phyloP scores from a whole-genome alignment of 2,888 invertebrate species.

The Pteria penguin region DNA sequence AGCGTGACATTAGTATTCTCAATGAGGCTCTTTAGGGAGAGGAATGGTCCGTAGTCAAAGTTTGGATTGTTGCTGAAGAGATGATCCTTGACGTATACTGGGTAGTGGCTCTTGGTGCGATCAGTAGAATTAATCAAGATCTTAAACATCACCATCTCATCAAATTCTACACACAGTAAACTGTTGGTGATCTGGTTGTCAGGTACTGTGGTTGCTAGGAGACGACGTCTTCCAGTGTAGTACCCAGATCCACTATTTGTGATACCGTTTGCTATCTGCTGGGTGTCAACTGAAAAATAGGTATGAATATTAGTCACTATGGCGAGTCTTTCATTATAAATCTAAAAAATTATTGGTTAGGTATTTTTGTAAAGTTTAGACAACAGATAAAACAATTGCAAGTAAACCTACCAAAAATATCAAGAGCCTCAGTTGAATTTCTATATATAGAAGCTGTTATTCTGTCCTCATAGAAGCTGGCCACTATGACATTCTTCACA shows the following conservation, averaged over 20 bases:
- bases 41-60: conserved; percentile 78
- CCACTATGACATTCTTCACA: conserved; percentile 47
- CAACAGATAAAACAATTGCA: too few species aligned
- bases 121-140: conserved; percentile 69
- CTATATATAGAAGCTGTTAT: conserved; percentile 61
- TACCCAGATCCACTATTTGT: conserved; percentile 5
- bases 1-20: conserved; percentile 74
- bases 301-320: too few species aligned
- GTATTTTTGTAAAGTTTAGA: too few species aligned
- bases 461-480: conserved; percentile 62
- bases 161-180: conserved; percentile 72
- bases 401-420: conserved; percentile 27
- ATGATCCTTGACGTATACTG: conserved; percentile 75
- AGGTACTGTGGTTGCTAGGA: conserved; percentile 63
- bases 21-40: conserved; percentile 69
- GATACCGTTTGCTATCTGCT: conserved; percentile 37
- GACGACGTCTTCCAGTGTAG: conserved; percentile 61
- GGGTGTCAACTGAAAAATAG: conserved; percentile 39
- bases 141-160: conserved; percentile 76
- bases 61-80: conserved; percentile 75
- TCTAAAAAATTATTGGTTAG: too few species aligned
- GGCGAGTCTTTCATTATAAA: too few species aligned
- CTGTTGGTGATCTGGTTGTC: conserved; percentile 73
- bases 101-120: conserved; percentile 73
- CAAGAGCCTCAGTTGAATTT: conserved; percentile 50